Evolutionary conservation across 2,888 invertebrate genomes (phyloP), one percentile per base, ranked within the genome.

Genomic region (Metellina segmentata): DNA sequence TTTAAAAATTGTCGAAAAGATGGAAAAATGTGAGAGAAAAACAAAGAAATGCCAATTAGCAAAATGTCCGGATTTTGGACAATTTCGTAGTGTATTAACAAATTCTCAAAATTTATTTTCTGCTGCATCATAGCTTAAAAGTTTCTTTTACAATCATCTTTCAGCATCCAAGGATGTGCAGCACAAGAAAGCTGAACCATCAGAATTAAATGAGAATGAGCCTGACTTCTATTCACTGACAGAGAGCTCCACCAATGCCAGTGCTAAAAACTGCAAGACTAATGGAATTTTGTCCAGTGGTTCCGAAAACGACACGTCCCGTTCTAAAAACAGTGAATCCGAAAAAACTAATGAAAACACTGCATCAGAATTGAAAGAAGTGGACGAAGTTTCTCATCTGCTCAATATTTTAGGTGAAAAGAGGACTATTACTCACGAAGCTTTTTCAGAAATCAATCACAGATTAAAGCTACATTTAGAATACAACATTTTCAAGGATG

Each of bases 381-480:
- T 85, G 7, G 83, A 85, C 71, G 85, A 92, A 69, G 74, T 69
- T 48, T 72, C 74, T 9, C 78, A 89, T 16, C n/a, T 92, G 13
- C 79, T 89, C 16, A 78, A 53, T 52, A 79, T 92, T 75, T 89
- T 92, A 48, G 89, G 85, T 16, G 88, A 92, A 48, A 92, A 85
- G 74, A 83, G 9, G 52, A 75, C 53, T 9, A 74, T 92, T 61
- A 85, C 79, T 52, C 77, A 85, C 79, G 86, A 91, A 53, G 49
- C 85, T 34, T 93, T 93, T 70, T 69, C 61, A 13, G 77, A 91
- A 49, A 77, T 91, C 8, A 87, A 93, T 70, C 93, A 93, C 53
- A 48, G 91, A 13, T 70, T 93, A 0, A 91, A 91, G 70, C 77
- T 93, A 20, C 83, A 93, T 51, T 83, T 93, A 20, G 91, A 91